phyloP scores from a whole-genome alignment of 2,888 invertebrate genomes.

The Drosophila villosipedis region DNA sequence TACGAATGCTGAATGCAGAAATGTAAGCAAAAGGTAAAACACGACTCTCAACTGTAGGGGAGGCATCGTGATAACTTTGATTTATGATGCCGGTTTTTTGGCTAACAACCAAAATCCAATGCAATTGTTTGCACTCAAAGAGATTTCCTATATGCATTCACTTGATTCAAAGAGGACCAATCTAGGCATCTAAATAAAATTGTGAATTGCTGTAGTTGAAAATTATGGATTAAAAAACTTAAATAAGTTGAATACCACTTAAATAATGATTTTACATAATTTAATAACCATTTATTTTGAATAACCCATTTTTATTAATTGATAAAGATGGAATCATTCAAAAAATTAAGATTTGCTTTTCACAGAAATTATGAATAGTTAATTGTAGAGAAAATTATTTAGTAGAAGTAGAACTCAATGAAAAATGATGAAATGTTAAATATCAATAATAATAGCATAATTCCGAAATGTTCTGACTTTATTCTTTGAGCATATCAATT shows the following conservation, averaged over 20 bases:
- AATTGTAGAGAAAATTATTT: background rate
- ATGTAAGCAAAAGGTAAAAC: constrained; percentile 33
- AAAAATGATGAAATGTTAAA: background rate
- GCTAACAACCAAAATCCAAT: constrained; percentile 36
- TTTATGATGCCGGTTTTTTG: constrained; percentile 54
- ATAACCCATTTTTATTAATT: too few species aligned
- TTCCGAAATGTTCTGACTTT: background rate
- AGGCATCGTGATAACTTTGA: constrained; percentile 51
- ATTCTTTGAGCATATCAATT: background rate
- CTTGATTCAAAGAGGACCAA: background rate
- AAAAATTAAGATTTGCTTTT: background rate
- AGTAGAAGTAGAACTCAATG: background rate
- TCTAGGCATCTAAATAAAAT: background rate
- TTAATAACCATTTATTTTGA: background rate
- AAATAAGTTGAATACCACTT: background rate
- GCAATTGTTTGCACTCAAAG: constrained; percentile 29
- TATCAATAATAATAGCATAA: background rate
- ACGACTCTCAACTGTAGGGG: constrained; percentile 1
- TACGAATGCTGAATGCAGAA: constrained; percentile 17
- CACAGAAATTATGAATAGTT: background rate
- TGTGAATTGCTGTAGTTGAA: background rate
- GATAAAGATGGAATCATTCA: background rate
- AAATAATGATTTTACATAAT: background rate
- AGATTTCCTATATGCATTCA: constrained; percentile 8
- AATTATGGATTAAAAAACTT: background rate